Conservation (phyloP, 2,113 vertebrate species). For the Calypte anna region DNA sequence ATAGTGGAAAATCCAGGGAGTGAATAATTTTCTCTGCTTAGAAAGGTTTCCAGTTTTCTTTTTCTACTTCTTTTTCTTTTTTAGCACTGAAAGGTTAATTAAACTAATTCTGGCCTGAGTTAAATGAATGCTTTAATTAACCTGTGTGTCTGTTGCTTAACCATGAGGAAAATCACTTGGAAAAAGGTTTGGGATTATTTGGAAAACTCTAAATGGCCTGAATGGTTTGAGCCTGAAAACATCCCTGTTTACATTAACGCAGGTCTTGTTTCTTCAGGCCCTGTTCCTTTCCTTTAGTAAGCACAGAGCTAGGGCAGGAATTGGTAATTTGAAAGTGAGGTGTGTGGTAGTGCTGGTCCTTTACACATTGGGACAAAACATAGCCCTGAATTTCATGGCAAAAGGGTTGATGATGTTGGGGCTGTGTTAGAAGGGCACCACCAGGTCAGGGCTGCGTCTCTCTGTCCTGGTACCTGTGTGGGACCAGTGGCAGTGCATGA, state of each 20-base stretch:
- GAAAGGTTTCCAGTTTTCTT: not conserved
- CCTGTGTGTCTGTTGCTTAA: constrained; percentile 28
- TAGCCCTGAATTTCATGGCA: not conserved
- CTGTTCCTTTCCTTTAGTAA: not conserved
- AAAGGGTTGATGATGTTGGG: not conserved
- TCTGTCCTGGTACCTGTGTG: fast-evolving
- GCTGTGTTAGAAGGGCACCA: not conserved
- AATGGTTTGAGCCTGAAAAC: constrained; percentile 39
- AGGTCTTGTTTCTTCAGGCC: not conserved
- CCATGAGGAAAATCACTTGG: constrained; percentile 55
- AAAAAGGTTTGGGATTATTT: constrained; percentile 24
- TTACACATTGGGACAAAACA: fast-evolving
- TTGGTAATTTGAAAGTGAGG: not conserved
- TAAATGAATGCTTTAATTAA: constrained; percentile 45
- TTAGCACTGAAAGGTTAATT: not conserved
- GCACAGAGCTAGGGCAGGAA: not conserved
- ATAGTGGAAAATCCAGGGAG: not conserved
- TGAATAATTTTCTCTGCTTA: not conserved
- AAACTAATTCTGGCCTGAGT: not conserved
- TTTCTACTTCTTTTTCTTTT: not conserved
- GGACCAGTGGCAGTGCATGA: fast-evolving
- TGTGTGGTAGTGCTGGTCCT: fast-evolving
- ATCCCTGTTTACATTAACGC: not conserved
- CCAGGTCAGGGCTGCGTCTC: fast-evolving
- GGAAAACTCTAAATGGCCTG: constrained; percentile 24